Base-by-base conservation (phyloP, 2,113 vertebrate species). In the Hippocampus zosterae region DNA sequence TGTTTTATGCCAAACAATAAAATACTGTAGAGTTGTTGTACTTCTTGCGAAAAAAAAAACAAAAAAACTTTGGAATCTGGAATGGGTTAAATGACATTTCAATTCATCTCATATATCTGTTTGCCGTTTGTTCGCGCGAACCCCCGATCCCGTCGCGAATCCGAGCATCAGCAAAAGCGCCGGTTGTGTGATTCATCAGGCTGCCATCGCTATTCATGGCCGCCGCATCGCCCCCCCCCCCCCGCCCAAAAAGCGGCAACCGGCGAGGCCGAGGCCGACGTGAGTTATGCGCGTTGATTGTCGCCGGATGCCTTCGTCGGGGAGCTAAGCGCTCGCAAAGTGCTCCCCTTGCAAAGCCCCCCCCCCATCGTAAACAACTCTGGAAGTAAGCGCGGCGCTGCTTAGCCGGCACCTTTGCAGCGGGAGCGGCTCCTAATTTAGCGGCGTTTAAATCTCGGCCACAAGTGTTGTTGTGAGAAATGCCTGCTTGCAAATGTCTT, bases 401-500 rank as follows among this genome's bases (percentile, higher is more conserved):
- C 92, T 93, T 93, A 93, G 87, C 90, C 81, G 89, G 92, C 92
- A 93, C 88, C 90, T 92, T 93, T 92, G 71, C 76, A 76, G 87
- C 72, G 75, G 81, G 81, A 92, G 91, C 91, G 85, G 84, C 90
- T 90, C 91, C 91, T 92, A 91, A 93, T 93, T 93, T 93, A 91
- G 91, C 88, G 87, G 89, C 92, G 90, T 93, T 93, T 93, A 93
- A 93, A 93, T 93, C 92, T 93, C 89, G 57, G 75, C 89, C 88
- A 88, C 37, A 85, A 59, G 56, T 59, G 15, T 16, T 89, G 91
- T 92, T 85, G 85, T 85, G 89, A 92, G 91, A 92, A 92, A 90
- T 86, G 91, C 91, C 91, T 82, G 91, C 88, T 92, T 93, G 92
- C 92, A 93, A 92, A 93, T 92, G 90, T 92, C 90, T 93, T 92